Evolutionary conservation across 2,113 vertebrate genomes (phyloP), one percentile per base, ranked within the genome.

Genomic region (Rhea pennata): DNA sequence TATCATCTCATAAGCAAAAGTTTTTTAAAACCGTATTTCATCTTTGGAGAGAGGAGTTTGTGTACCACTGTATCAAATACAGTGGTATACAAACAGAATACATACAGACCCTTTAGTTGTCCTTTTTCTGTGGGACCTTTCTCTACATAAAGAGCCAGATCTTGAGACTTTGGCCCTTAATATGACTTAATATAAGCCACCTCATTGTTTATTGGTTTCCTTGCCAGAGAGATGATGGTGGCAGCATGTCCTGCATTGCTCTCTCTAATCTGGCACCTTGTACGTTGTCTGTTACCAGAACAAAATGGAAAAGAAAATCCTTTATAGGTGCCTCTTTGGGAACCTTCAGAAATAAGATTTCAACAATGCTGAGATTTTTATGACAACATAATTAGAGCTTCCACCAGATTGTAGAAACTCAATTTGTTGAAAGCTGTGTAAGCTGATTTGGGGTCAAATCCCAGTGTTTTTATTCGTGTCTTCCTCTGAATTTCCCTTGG

Each of bases 381-480:
- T 90, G 90, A 90, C 86, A 95, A 54, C 4, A 19, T 96, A 95
- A 94, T 97, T 95, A 90, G 73, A 94, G 36, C 69, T 91, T 90
- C 70, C 62, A 78, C 62, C 51, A 90, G 87, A 81, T 29, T 84
- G 36, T 92, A 90, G 88, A 90, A 93, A 79, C 82, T 95, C 76
- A 77, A 73, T 96, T 96, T 95, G 76, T 81, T 82, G 73, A 66
- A 87, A 93, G 69, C 46, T 58, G 12, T 82, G 16, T 91, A 92
- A 95, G 27, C 54, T 87, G 87, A 76, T 94, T 92, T 72, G 84
- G 66, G 96, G 87, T 84, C 88, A 95, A 84, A 95, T 92, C 70
- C 48, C 46, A 93, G 56, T 36, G 46, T 92, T 88, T 23, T 77
- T 83, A 79, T 92, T 85, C 56, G 84, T 58, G 23, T 53, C 81